phyloP scores from a whole-genome alignment of 2,113 vertebrate species.

The Castor canadensis region DNA sequence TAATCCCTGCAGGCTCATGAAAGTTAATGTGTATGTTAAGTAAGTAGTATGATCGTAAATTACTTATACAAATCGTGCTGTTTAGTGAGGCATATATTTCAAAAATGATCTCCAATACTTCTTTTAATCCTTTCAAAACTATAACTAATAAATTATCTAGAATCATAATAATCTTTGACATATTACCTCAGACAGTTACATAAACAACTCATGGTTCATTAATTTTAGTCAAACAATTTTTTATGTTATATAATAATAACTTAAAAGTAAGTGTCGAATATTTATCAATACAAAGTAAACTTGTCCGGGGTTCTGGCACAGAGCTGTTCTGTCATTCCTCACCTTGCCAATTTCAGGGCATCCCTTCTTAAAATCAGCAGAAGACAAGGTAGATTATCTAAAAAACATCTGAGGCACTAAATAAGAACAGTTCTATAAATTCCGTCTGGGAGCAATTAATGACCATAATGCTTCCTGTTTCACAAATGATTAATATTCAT shows the following conservation, averaged over 20 bases:
- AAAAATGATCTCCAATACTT: constrained; percentile 6
- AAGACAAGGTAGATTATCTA: not conserved
- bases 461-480: not conserved
- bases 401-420: not conserved
- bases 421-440: not conserved
- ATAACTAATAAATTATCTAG: constrained; percentile 57
- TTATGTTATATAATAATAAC: not conserved
- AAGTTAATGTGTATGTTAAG: constrained; percentile 74
- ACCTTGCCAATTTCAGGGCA: not conserved
- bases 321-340: not conserved
- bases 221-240: constrained; percentile 32
- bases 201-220: constrained; percentile 45
- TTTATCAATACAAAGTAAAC: constrained; percentile 68
- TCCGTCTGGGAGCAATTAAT: not conserved
- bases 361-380: not conserved
- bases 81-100: constrained; percentile 66
- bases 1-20: constrained; percentile 65
- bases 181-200: constrained; percentile 48
- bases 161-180: constrained; percentile 49
- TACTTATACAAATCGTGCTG: constrained; percentile 72
- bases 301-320: not conserved
- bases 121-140: constrained; percentile 60
- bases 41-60: constrained; percentile 62
- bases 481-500: not conserved
- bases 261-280: constrained; percentile 56